These are phyloP conservation scores for Perca fluviatilis DNA, from an alignment of 2,113 vertebrate species.

Conservation along the genomic window DNA sequence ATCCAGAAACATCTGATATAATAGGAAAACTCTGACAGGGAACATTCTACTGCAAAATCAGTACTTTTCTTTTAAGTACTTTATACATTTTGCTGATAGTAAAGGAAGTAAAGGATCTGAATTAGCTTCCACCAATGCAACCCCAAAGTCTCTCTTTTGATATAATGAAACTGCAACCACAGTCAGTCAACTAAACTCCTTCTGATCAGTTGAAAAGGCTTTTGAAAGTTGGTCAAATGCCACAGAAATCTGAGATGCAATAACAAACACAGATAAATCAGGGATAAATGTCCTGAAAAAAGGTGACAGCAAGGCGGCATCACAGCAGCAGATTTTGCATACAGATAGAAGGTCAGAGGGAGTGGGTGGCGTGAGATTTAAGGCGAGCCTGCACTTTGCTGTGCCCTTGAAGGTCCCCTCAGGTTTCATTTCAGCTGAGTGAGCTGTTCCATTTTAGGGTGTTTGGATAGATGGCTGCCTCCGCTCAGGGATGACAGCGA, in stretches of 20 bases:
- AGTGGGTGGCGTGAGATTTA: not conserved
- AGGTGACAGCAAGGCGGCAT: not conserved
- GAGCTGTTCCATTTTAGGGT: conserved; percentile 27
- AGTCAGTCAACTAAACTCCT: not conserved
- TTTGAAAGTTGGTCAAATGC: not conserved
- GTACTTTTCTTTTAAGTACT: not conserved
- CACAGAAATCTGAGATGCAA: not conserved
- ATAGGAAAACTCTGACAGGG: not conserved
- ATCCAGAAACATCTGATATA: not conserved
- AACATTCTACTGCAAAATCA: not conserved
- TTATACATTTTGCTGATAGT: not conserved
- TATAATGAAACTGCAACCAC: too few relatives aligned
- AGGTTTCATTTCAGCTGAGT: conserved; percentile 51
- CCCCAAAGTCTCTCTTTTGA: too few relatives aligned
- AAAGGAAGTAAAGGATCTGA: not conserved
- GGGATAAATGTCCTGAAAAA: not conserved
- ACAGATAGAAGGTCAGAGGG: conserved; percentile 26
- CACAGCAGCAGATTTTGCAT: not conserved
- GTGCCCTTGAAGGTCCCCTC: conserved; percentile 19
- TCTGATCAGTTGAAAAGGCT: not conserved
- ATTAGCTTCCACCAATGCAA: too few relatives aligned
- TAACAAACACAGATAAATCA: not conserved
- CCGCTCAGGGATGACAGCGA: conserved; percentile 22
- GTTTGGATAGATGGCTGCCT: conserved; percentile 12
- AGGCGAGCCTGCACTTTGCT: conserved; percentile 24